A percentile compares a stretch with the other conserved stretches of the same genome.
These are phyloP conservation scores for Hylia prasina DNA, from an alignment of 2,113 vertebrate species.

Conservation along the genomic window DNA sequence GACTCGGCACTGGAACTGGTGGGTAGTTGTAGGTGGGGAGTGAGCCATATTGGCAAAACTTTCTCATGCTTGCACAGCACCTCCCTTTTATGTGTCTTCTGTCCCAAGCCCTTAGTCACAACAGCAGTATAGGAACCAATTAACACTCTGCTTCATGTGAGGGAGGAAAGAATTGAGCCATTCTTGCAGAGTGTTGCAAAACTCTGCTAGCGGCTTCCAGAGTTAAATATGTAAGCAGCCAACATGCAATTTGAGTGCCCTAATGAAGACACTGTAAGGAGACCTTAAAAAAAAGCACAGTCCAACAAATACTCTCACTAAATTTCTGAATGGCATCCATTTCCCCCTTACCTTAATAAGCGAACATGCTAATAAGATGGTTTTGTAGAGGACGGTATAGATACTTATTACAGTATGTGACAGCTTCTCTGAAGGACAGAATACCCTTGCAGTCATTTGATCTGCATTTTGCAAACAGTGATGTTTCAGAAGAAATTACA, in stretches of 20 bases:
- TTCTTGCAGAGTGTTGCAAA: not conserved
- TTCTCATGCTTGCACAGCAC: not conserved
- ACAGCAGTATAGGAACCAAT: not conserved
- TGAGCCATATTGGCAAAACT: not conserved
- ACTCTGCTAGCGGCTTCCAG: not conserved
- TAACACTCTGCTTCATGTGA: not conserved
- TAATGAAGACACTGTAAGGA: not conserved
- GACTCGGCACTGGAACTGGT: fast-evolving
- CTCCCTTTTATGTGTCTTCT: not conserved
- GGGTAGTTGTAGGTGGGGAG: not conserved
- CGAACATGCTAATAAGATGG: not conserved
- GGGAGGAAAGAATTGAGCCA: not conserved
- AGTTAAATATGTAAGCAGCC: not conserved
- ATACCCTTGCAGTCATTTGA: not conserved
- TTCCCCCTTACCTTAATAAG: not conserved
- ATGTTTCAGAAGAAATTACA: not conserved
- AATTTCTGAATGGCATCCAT: not conserved
- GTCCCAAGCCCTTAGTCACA: not conserved
- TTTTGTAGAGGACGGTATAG: not conserved
- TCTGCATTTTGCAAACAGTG: not conserved
- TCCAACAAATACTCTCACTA: not conserved
- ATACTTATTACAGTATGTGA: not conserved
- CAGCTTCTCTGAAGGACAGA: not conserved
- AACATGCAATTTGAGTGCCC: not conserved
- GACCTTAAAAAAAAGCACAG: not conserved